phyloP scores from a whole-genome alignment of 1,140 invertebrate species.

The Spodoptera frugiperda region DNA sequence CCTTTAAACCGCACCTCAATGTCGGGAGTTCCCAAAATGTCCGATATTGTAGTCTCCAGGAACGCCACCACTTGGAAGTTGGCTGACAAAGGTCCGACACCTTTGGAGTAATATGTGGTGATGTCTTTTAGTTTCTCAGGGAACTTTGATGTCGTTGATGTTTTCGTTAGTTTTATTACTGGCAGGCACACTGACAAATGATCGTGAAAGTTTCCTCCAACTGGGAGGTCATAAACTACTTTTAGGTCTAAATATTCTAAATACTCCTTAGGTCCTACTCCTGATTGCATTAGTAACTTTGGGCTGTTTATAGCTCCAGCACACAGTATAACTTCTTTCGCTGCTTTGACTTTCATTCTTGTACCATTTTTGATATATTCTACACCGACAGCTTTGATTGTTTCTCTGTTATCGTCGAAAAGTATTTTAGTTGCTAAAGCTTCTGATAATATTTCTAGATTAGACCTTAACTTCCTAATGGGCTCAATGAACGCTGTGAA shows the following conservation, averaged over 20 bases:
- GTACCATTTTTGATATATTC: conserved; percentile 77
- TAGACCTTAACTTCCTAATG: conserved; percentile 85
- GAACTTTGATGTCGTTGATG: conserved; percentile 83
- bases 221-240: conserved; percentile 88
- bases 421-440: conserved; percentile 86
- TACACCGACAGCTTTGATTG: conserved; percentile 71
- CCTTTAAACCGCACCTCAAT: conserved; percentile 87
- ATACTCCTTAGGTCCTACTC: conserved; percentile 82
- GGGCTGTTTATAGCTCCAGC: conserved; percentile 87
- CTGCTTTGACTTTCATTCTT: conserved; percentile 69
- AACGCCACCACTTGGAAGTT: conserved; percentile 88
- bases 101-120: conserved; percentile 84
- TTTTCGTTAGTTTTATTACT: conserved; percentile 86
- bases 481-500: conserved; percentile 78
- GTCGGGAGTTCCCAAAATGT: conserved; percentile 85
- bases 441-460: conserved; percentile 90
- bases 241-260: conserved; percentile 85
- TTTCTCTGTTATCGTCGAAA: conserved; percentile 63
- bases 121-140: conserved; percentile 86
- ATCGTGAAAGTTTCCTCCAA: conserved; percentile 92
- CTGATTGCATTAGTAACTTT: conserved; percentile 85
- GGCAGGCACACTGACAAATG: conserved; percentile 87
- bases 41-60: conserved; percentile 87
- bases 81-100: conserved; percentile 86
- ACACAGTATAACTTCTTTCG: conserved; percentile 87